A percentile compares a stretch with the other conserved stretches of the same genome.
phyloP scores from a whole-genome alignment of 2,113 vertebrate species.

The Mirounga angustirostris region DNA sequence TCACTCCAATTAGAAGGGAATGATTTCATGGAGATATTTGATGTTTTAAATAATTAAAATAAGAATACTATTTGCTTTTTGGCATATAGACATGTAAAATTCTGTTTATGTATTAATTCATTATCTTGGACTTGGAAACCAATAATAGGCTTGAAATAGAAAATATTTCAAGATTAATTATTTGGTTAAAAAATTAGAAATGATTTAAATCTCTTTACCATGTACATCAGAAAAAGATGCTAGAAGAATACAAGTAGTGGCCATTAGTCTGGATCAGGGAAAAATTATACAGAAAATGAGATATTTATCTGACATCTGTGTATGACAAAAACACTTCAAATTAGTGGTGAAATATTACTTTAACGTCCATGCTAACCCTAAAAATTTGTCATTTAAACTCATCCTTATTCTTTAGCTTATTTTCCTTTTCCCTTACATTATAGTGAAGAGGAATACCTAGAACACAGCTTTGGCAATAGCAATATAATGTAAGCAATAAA shows the following conservation, averaged over 20 bases:
- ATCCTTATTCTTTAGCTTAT: background rate
- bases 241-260: background rate
- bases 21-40: background rate
- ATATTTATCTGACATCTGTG: background rate
- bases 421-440: background rate
- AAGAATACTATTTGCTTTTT: background rate
- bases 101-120: background rate
- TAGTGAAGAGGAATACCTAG: background rate
- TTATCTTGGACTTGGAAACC: background rate
- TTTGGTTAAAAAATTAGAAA: background rate
- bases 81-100: background rate
- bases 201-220: background rate
- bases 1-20: background rate
- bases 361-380: background rate
- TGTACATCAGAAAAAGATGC: background rate
- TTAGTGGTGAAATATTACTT: background rate
- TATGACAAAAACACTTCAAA: background rate
- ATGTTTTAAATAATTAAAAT: background rate
- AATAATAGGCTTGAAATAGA: background rate
- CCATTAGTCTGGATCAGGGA: background rate
- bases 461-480: background rate
- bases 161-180: background rate
- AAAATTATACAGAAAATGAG: background rate
- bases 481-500: background rate
- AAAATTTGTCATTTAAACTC: background rate